Conservation (phyloP, 2,113 vertebrate genomes). For the Otocyon megalotis region DNA sequence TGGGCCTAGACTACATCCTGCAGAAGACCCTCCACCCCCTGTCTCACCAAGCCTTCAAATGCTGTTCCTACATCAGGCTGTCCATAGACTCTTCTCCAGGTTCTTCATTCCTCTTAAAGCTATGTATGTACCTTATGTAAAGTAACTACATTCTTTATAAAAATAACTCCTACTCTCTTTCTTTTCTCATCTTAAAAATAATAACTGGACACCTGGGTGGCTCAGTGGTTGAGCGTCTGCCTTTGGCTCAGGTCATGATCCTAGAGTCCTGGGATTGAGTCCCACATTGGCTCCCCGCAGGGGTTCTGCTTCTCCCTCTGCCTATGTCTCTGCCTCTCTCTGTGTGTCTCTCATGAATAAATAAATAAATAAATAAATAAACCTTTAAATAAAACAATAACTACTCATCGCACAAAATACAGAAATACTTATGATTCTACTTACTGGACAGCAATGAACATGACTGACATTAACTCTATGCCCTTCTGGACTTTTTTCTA, state of each 20-base stretch:
- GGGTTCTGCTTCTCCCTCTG: too few relatives aligned
- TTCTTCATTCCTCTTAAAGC: not conserved
- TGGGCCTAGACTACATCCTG: not conserved
- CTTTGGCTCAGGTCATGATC: too few relatives aligned
- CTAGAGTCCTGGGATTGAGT: too few relatives aligned
- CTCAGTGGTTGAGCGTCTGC: too few relatives aligned
- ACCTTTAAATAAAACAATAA: not conserved
- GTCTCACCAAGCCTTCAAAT: not conserved
- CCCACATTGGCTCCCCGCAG: too few relatives aligned
- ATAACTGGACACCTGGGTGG: too few relatives aligned
- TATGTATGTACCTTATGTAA: not conserved
- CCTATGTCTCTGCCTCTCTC: too few relatives aligned
- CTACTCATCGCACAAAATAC: not conserved
- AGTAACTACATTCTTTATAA: not conserved
- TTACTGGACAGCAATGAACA: conserved; percentile 3
- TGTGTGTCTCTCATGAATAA: too few relatives aligned
- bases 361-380: too few relatives aligned
- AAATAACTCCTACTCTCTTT: not conserved
- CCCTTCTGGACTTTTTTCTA: not conserved
- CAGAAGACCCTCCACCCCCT: not conserved
- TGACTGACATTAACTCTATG: not conserved
- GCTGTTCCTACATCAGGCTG: not conserved
- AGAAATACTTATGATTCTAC: not conserved
- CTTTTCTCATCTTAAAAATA: not conserved
- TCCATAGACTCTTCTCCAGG: not conserved